Evolutionary conservation across 2,797 vertebrate genomes (phyloP), one percentile per base, ranked within the genome.

Genomic region (Phoeniculus purpureus): DNA sequence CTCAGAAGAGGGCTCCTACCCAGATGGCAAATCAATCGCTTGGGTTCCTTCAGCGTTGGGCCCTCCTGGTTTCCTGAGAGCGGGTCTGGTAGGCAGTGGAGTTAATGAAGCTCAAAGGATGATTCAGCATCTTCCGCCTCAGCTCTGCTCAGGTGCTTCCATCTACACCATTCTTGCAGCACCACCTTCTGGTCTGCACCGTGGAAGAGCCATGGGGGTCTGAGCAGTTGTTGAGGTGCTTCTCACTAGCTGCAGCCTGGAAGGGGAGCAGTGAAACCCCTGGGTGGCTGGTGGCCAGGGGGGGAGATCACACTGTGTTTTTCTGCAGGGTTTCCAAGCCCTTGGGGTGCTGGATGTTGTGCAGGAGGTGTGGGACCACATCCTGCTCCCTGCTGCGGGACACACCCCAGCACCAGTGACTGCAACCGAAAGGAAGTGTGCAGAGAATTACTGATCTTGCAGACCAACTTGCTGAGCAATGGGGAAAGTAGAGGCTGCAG

Each of bases 161-260:
- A 3, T 15, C 62, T 75, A 8, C 90, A 3, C 56, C 67, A 21
- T 73, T 59, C 86, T 48, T 25, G 78, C 92, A 90, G 92, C 84
- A 32, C 21, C 83, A 78, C 71, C 80, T 86, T 22, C 66, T 26
- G 78, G 71, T 10, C 56, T 55, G 20, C 47, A 5, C 0, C 6
- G 2, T 25, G 74, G 74, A 51, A 50, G 22, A 18, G 52, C 84
- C 32, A 6, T 1, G 26, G 29, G 17, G 0, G 2, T 9, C 6
- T 58, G 7, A 0, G 27, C 15, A 3, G 2, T 26, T 0, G 0
- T 0, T 2, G 48, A 22, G 65, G 10, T 26, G 55, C 84, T 43
- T 20, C 3, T 29, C 18, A 0, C 27, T 12, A 6, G 2, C 31
- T 15, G 12, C 68, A 60, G 9, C 56, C 19, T 40, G 62, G 12